Evolutionary conservation across 2,113 vertebrate genomes (phyloP).

Genomic region (Lucifuga dentata): DNA sequence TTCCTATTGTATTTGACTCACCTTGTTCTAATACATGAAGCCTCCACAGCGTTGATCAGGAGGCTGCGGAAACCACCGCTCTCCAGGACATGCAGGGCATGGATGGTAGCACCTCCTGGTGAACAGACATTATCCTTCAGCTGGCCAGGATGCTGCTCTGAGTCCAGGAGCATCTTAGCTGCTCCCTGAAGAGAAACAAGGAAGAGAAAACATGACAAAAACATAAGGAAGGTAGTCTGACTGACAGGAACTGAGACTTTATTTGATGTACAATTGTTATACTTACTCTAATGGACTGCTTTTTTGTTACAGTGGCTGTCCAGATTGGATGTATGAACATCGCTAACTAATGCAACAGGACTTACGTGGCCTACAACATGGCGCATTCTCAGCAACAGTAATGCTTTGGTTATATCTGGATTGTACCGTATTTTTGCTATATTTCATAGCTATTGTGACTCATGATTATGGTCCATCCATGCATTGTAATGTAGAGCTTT

Average conservation of each 20-base stretch:
- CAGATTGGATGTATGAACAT: too few relatives aligned
- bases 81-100: slow-evolving; percentile 95
- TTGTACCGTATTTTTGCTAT: too few relatives aligned
- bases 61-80: slow-evolving; percentile 97
- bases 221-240: too few relatives aligned
- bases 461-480: neutral
- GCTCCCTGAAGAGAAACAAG: slow-evolving; percentile 85
- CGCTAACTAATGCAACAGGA: too few relatives aligned
- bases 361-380: too few relatives aligned
- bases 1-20: slow-evolving; percentile 39
- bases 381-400: too few relatives aligned
- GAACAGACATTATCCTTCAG: slow-evolving; percentile 98
- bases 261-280: too few relatives aligned
- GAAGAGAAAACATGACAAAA: neutral
- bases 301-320: too few relatives aligned
- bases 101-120: slow-evolving; percentile 96
- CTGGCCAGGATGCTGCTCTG: slow-evolving; percentile 94
- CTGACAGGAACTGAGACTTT: too few relatives aligned
- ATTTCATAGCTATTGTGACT: too few relatives aligned
- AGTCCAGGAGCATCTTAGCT: slow-evolving; percentile 96
- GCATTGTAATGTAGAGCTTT: slow-evolving; percentile 1
- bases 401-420: too few relatives aligned
- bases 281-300: too few relatives aligned
- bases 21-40: slow-evolving; percentile 92
- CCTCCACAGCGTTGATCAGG: slow-evolving; percentile 97